Evolutionary conservation across 2,888 invertebrate species (phyloP), one percentile per base, ranked within the genome.

Genomic region (Esperia sulphurella): DNA sequence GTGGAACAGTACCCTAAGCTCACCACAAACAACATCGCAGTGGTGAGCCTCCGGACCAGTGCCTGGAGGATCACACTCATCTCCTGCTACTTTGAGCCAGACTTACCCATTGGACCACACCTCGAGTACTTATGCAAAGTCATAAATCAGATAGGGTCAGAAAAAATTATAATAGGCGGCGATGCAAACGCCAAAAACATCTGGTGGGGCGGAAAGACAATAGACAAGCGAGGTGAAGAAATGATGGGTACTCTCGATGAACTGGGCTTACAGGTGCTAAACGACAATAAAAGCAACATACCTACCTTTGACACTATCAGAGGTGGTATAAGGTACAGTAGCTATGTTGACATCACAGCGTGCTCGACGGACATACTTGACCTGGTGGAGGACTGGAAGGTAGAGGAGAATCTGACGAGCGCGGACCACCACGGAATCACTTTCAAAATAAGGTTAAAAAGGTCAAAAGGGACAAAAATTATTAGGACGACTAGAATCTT

Each of bases 181-280:
- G 61, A 59, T 40, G 46, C 41, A 12, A 62, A 62, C 14, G 52
- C 60, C 0, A 49, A 50, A 51, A 59, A 53, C 30, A n/a, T 14
- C 0, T 57, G 56, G 56, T 58, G 59, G 60, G 55, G 58, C 1
- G 56, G 59, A 12, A 5, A 7, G 0, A 33, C 4, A 0, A 48
- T 47, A 8, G 48, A 62, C 45, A 13, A 40, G 1, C 46, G 61
- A 30, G 59, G 59, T 10, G 44, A 30, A 9, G 47, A 14, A 1
- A 8, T 50, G 6, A 7, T 9, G 7, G 47, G 43, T 6, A 39
- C 46, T 8, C 12, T 57, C 8, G 30, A 51, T 0, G 42, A 55
- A 38, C 10, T 46, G 8, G 41, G 48, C 0, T 8, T 57, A 0
- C 47, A 59, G 6, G 37, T 59, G 6, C 43, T 61, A 0, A 59